Percentiles rank a stretch among this genome's conserved stretches.
Conservation (phyloP, 2,888 invertebrate genomes). For the Nymphalis urticae region DNA sequence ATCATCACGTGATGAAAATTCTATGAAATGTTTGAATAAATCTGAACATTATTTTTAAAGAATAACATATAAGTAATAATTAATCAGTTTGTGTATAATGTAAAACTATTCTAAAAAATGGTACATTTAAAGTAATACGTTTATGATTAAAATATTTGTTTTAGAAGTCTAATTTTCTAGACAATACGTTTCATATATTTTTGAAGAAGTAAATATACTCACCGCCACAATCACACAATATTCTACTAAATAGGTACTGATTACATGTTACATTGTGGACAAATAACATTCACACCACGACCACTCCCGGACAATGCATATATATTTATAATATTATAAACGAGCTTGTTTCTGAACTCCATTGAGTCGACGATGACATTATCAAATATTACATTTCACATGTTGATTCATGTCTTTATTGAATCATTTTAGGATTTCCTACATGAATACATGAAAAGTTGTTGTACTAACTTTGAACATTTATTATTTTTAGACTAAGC, state of each 20-base stretch:
- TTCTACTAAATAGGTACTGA: not conserved
- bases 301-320: slow-evolving; percentile 28
- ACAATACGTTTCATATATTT: not conserved
- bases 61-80: no score
- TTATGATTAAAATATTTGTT: no score
- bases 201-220: not conserved
- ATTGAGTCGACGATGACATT: slow-evolving; percentile 1
- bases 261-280: not conserved
- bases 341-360: slow-evolving; percentile 30
- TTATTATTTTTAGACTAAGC: no score
- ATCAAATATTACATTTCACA: not conserved
- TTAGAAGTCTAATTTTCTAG: not conserved
- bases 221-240: slow-evolving; percentile 1
- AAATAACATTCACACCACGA: slow-evolving; percentile 14
- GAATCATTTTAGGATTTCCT: no score
- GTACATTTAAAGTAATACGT: no score
- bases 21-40: no score
- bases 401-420: not conserved
- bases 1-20: no score
- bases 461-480: no score
- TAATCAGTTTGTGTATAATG: no score
- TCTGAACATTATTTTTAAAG: no score
- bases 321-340: slow-evolving; percentile 24
- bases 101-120: no score
- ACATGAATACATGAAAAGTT: no score